These are phyloP conservation scores for Phalacrocorax pelagicus DNA, from an alignment of 2,113 vertebrate species.

Conservation along the genomic window DNA sequence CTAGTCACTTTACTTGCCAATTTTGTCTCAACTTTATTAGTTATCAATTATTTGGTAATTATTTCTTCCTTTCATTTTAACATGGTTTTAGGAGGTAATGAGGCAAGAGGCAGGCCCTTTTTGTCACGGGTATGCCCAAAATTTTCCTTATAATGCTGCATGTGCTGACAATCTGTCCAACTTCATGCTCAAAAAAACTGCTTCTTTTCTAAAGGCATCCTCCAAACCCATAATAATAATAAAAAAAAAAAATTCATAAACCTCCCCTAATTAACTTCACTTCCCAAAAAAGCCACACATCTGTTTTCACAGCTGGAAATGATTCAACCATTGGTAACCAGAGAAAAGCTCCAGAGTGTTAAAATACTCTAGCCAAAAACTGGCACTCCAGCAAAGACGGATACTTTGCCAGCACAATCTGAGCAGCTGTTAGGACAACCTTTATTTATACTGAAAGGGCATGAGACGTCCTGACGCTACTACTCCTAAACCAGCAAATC, in stretches of 20 bases:
- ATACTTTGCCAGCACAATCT: background rate
- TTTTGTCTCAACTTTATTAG: background rate
- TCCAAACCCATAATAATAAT: background rate
- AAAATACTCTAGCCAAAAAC: conserved; percentile 42
- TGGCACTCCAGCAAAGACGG: conserved; percentile 9
- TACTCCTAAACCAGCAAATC: background rate
- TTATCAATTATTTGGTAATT: background rate
- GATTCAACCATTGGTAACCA: conserved; percentile 46
- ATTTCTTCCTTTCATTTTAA: background rate
- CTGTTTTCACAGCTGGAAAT: conserved; percentile 55
- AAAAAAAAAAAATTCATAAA: background rate
- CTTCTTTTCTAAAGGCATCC: background rate
- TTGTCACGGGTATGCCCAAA: background rate
- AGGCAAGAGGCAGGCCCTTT: background rate
- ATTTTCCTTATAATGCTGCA: background rate
- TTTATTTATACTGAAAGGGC: conserved; percentile 32
- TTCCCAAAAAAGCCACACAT: conserved; percentile 53
- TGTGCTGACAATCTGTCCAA: background rate
- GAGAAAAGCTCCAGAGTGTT: background rate
- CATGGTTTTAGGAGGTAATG: background rate
- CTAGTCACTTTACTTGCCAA: background rate
- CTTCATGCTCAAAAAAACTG: background rate
- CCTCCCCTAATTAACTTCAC: background rate
- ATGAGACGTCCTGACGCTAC: background rate
- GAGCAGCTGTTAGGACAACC: conserved; percentile 50